Percentiles rank a stretch among this genome's conserved stretches.
phyloP scores from a whole-genome alignment of 1,140 invertebrate species.

The Hestina assimilis region DNA sequence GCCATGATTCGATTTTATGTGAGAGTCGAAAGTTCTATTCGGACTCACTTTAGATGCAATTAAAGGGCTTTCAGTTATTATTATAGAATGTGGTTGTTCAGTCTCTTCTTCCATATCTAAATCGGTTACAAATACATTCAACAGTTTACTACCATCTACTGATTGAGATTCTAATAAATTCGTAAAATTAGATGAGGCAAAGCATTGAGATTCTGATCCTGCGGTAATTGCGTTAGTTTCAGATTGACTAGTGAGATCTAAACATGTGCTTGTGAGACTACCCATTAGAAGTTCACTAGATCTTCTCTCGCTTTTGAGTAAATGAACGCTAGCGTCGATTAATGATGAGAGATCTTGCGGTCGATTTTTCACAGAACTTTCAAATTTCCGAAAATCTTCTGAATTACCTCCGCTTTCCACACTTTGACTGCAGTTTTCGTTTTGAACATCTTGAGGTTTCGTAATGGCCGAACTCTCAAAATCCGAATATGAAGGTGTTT shows the following conservation, averaged over 20 bases:
- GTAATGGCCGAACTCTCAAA: constrained; percentile 53
- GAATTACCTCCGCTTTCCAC: constrained; percentile 48
- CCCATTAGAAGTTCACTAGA: constrained; percentile 42
- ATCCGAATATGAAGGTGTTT: constrained; percentile 56
- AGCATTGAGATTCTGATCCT: constrained; percentile 38
- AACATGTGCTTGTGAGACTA: constrained; percentile 24
- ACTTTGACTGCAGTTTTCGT: constrained; percentile 51
- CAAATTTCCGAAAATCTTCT: constrained; percentile 55
- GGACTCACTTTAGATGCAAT: constrained; percentile 42
- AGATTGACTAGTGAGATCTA: constrained; percentile 34
- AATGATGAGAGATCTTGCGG: constrained; percentile 61
- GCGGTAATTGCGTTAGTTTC: constrained; percentile 22
- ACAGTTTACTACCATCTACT: constrained; percentile 39
- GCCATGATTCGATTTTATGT: constrained; percentile 27
- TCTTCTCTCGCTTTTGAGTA: constrained; percentile 53
- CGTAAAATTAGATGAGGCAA: constrained; percentile 51
- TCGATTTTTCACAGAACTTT: constrained; percentile 47
- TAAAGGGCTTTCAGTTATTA: constrained; percentile 59
- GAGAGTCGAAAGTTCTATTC: constrained; percentile 43
- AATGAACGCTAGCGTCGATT: constrained; percentile 52
- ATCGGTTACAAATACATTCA: constrained; percentile 48
- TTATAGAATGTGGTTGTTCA: constrained; percentile 71
- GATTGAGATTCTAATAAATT: constrained; percentile 65
- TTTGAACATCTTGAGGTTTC: constrained; percentile 57
- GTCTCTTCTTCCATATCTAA: constrained; percentile 61